phyloP scores from a whole-genome alignment of 2,888 invertebrate genomes.

The Acleris emargana region DNA sequence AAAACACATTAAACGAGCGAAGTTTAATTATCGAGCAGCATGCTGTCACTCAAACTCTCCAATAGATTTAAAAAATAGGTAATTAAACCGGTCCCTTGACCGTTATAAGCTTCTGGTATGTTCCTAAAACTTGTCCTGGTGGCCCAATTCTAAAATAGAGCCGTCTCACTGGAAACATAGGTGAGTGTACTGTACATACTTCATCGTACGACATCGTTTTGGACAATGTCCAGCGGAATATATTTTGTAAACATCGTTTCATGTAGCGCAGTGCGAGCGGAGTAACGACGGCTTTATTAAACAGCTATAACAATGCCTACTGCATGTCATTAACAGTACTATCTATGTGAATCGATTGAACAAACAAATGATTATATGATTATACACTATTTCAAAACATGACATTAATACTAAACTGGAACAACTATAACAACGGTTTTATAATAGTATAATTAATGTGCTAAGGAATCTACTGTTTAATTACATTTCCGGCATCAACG shows the following conservation, averaged over 20 bases:
- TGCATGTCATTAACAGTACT: conserved; percentile 47
- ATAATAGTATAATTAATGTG: conserved; percentile 35
- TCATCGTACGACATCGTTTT: conserved; percentile 67
- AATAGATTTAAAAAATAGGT: conserved; percentile 44
- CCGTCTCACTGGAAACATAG: conserved; percentile 68
- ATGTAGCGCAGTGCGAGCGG: conserved; percentile 67
- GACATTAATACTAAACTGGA: conserved; percentile 48
- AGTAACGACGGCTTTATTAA: conserved; percentile 58
- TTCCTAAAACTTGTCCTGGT: conserved; percentile 59
- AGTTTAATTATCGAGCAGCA: conserved; percentile 61
- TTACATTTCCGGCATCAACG: conserved; percentile 54
- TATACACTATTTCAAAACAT: conserved; percentile 56
- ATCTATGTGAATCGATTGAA: conserved; percentile 45
- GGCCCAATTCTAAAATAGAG: conserved; percentile 73
- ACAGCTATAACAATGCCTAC: conserved; percentile 51
- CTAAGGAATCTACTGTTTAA: conserved; percentile 40
- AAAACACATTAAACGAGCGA: conserved; percentile 58
- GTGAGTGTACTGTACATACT: conserved; percentile 63
- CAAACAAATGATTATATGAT: conserved; percentile 57
- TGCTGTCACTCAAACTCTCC: conserved; percentile 55
- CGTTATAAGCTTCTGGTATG: conserved; percentile 58
- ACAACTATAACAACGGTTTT: conserved; percentile 37
- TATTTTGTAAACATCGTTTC: conserved; percentile 75
- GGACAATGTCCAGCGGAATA: conserved; percentile 75
- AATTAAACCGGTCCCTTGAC: conserved; percentile 52